Conservation (phyloP, 2,797 vertebrate genomes). For the Dendrocincla tyrannina region DNA sequence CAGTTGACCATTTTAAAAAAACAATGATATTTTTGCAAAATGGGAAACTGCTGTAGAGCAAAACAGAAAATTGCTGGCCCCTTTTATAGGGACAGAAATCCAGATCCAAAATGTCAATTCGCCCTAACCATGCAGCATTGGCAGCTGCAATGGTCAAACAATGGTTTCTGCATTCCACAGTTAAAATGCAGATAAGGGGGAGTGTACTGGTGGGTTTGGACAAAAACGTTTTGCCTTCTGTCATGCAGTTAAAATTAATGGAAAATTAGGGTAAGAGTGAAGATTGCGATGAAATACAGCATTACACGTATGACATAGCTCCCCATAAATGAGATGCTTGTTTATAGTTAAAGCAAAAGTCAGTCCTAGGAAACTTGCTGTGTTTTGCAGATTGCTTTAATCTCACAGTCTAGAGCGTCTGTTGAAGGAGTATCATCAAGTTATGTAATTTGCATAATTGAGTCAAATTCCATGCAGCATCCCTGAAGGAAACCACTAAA, state of each 20-base stretch:
- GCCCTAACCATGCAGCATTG: background rate
- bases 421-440: slow-evolving; percentile 49
- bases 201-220: background rate
- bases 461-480: slow-evolving; percentile 59
- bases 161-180: background rate
- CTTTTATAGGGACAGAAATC: background rate
- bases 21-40: background rate
- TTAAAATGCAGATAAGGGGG: background rate
- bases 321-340: background rate
- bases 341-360: slow-evolving; percentile 30
- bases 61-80: background rate
- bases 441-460: slow-evolving; percentile 64
- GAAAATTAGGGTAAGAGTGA: background rate
- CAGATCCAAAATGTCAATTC: background rate
- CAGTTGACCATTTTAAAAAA: background rate
- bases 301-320: background rate
- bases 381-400: slow-evolving; percentile 41
- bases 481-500: slow-evolving; percentile 46
- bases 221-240: background rate
- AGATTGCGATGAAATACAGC: background rate
- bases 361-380: slow-evolving; percentile 14
- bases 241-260: background rate
- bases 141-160: background rate
- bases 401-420: slow-evolving; percentile 42
- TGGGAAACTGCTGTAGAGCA: background rate